A percentile compares a stretch with the other conserved stretches of the same genome.
phyloP scores from a whole-genome alignment of 2,888 invertebrate species.

The Ichneumon xanthorius region DNA sequence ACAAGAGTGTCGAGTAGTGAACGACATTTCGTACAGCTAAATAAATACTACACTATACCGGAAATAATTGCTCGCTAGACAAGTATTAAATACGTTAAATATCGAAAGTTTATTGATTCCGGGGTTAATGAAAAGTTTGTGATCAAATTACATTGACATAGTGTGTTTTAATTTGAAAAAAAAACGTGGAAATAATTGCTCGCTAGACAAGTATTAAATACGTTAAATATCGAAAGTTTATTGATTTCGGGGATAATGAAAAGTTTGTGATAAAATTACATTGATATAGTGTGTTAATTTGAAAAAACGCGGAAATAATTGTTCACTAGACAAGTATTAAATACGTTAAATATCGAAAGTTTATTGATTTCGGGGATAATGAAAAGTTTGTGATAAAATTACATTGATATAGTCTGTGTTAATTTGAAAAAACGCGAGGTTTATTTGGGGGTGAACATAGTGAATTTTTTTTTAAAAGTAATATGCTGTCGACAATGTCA shows the following conservation, averaged over 20 bases:
- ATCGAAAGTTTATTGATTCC: neutral
- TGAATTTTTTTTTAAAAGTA: neutral
- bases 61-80: slow-evolving; percentile 45
- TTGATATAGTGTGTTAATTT: slow-evolving; percentile 19
- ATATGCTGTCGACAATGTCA: slow-evolving; percentile 80
- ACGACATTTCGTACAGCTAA: slow-evolving; percentile 33
- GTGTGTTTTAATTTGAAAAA: slow-evolving; percentile 18
- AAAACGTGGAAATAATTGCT: slow-evolving; percentile 38
- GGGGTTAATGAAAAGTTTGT: neutral
- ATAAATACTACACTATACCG: slow-evolving; percentile 48
- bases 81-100: slow-evolving; percentile 20
- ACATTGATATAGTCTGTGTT: slow-evolving; percentile 12
- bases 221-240: neutral
- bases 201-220: slow-evolving; percentile 36
- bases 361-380: neutral
- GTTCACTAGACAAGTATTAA: slow-evolving; percentile 40
- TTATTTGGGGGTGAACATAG: neutral
- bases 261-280: neutral
- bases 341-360: neutral
- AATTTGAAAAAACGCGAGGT: slow-evolving; percentile 13
- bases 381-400: neutral
- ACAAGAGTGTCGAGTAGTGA: slow-evolving; percentile 31
- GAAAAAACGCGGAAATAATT: slow-evolving; percentile 33
- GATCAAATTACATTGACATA: neutral
- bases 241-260: neutral